Evolutionary conservation across 1,140 invertebrate species (phyloP).

Genomic region (Helicoverpa armigera): DNA sequence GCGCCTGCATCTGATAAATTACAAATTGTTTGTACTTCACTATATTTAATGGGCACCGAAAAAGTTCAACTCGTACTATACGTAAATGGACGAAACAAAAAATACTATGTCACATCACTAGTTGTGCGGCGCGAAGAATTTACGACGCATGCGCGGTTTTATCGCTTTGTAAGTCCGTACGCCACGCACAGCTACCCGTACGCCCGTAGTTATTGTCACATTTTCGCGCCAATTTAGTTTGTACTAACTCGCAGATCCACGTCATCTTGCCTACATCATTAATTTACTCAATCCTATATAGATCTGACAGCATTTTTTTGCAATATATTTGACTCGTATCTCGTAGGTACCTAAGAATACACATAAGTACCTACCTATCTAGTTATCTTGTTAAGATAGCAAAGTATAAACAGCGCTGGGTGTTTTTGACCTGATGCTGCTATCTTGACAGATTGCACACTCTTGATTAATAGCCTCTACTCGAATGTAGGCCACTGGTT

Average conservation of each 20-base stretch:
- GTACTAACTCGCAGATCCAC: constrained; percentile 22
- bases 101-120: constrained; percentile 57
- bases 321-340: no score
- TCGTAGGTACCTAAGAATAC: no score
- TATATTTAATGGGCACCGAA: neutral
- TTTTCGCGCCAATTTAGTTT: constrained; percentile 74
- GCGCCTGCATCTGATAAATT: constrained; percentile 45
- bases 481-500: constrained; percentile 58
- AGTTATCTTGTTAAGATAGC: constrained; percentile 6
- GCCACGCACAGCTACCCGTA: constrained; percentile 44
- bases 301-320: no score
- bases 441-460: constrained; percentile 70
- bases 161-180: constrained; percentile 55
- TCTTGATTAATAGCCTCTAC: constrained; percentile 69
- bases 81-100: neutral
- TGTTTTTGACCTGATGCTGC: constrained; percentile 71
- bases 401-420: constrained; percentile 22
- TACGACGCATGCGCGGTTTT: constrained; percentile 68
- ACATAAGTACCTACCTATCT: neutral
- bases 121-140: constrained; percentile 62
- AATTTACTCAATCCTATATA: no score
- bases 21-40: constrained; percentile 18
- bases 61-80: neutral
- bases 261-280: no score
- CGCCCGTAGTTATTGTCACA: constrained; percentile 61